phyloP scores from a whole-genome alignment of 1,140 invertebrate species.

The Mycetomoellerius zeteki region DNA sequence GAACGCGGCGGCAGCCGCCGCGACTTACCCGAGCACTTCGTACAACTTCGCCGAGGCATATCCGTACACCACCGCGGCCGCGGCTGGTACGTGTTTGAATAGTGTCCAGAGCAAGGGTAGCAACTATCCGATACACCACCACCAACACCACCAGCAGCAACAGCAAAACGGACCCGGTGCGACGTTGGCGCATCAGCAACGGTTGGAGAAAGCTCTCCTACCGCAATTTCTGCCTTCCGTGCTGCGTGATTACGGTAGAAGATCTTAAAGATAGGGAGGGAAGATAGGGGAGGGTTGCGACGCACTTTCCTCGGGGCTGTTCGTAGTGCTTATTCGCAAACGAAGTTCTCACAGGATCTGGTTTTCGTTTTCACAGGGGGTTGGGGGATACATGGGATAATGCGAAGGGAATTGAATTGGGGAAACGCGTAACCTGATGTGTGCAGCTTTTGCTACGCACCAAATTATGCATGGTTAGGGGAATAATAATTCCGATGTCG shows the following conservation, averaged over 20 bases:
- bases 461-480: conserved; percentile 40
- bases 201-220: conserved; percentile 83
- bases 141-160: conserved; percentile 74
- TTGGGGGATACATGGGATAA: conserved; percentile 13
- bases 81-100: conserved; percentile 86
- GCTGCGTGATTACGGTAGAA: conserved; percentile 85
- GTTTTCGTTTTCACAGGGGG: conserved; percentile 34
- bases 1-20: conserved; percentile 89
- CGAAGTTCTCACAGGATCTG: conserved; percentile 56
- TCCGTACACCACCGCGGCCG: conserved; percentile 89
- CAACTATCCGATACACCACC: conserved; percentile 67
- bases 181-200: conserved; percentile 80
- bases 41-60: conserved; percentile 91
- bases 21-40: conserved; percentile 90
- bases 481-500: conserved; percentile 49
- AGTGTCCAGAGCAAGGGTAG: conserved; percentile 76
- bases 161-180: conserved; percentile 75
- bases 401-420: conserved; percentile 28
- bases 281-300: conserved; percentile 25
- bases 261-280: conserved; percentile 71
- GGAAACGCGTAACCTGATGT: conserved; percentile 33
- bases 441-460: conserved; percentile 22
- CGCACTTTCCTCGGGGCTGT: conserved; percentile 33
- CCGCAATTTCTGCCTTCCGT: conserved; percentile 84
- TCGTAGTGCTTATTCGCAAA: conserved; percentile 36